Evolutionary conservation across 2,113 vertebrate species (phyloP), one percentile per base, ranked within the genome.

Genomic region (Archocentrus centrarchus): DNA sequence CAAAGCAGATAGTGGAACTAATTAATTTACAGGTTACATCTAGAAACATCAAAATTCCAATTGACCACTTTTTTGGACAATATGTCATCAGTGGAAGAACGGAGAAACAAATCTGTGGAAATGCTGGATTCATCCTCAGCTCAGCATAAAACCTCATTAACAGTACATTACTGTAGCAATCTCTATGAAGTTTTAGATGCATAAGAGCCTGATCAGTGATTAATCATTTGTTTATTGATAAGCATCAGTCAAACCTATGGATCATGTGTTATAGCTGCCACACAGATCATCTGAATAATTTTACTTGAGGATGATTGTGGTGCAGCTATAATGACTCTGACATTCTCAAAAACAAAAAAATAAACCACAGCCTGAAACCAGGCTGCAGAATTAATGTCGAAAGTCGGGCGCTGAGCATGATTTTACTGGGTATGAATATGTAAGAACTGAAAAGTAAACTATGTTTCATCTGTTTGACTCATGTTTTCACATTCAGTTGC

Each of bases 401-500:
- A 57, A 11, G 10, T 22, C 55, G 4, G 53, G 41, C 41, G 30
- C 6, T 8, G 41, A 73, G 27, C 27, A n/a, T 32, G 44, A 73
- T 73, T 15, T 53, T 27, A 32, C 27, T 73, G 66, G 44, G 30
- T 73, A 6, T 53, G 11, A 55, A 11, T 32, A 55, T 53, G 15
- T 47, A 15, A 47, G 35, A 47, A 9, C 13, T 15, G 13, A 47
- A 47, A 17, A 15, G 14, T 17, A 6, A 50, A 6, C 47, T 11
- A 17, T 50, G 47, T 50, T 15, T 50, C 14, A 17, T 50, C 47
- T 17, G 47, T 47, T 15, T 47, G 44, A 47, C 44, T 6, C 66
- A 20, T 70, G 44, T 73, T 73, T 73, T 73, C 66, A 73, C 17
- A 73, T 53, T 32, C 44, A 70, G 44, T 20, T 50, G 66, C 66